Conservation (phyloP, 2,113 vertebrate genomes). For the Cyprichromis sp. region DNA sequence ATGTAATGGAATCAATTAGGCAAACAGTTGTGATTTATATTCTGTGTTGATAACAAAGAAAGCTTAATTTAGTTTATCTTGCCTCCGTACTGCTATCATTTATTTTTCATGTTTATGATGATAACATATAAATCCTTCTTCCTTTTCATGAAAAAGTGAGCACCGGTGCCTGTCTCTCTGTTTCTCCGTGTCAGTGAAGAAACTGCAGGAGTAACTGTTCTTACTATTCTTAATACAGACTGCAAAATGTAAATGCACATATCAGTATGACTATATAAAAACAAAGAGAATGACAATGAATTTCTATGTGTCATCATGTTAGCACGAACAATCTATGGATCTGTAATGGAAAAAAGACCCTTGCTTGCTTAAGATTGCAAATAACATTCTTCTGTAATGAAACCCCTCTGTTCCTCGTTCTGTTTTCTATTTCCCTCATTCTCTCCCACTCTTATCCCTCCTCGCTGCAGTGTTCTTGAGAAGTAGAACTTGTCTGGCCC, state of each 20-base stretch:
- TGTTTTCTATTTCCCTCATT: constrained; percentile 1
- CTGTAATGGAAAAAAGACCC: neutral
- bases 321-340: neutral
- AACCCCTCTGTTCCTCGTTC: neutral
- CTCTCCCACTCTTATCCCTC: neutral
- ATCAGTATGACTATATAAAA: neutral
- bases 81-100: constrained; percentile 20
- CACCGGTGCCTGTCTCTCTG: neutral
- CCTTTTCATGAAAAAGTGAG: neutral
- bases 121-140: constrained; percentile 21
- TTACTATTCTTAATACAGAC: neutral
- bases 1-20: constrained; percentile 67
- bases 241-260: constrained; percentile 15
- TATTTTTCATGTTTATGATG: constrained; percentile 38
- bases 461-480: constrained; percentile 33
- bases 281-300: neutral
- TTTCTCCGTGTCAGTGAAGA: neutral
- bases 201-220: neutral
- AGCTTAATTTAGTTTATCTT: constrained; percentile 40
- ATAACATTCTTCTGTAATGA: constrained; percentile 22
- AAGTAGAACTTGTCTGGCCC: constrained; percentile 36
- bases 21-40: constrained; percentile 57
- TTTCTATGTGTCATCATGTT: neutral
- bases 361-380: neutral
- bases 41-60: constrained; percentile 38